Conservation (phyloP, 1,140 invertebrate genomes). For the Tetramorium parvispinum region DNA sequence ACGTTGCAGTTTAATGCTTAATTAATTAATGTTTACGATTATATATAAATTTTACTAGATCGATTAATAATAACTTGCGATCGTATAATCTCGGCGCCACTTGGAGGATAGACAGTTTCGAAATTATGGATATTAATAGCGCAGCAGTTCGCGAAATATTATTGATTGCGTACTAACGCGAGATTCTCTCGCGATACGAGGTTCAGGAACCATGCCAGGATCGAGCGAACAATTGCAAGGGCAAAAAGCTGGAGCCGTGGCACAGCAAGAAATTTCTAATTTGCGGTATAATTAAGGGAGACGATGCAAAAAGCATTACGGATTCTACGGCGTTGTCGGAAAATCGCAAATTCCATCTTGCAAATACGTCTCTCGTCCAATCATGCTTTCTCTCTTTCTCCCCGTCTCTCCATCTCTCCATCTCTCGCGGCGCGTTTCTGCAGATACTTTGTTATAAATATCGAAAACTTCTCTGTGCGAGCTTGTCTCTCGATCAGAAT, state of each 20-base stretch:
- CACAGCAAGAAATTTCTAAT: constrained; percentile 84
- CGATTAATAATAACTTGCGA: constrained; percentile 6
- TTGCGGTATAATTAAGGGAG: constrained; percentile 84
- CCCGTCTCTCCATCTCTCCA: constrained; percentile 48
- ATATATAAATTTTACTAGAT: neutral
- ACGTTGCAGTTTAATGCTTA: neutral
- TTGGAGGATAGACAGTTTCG: constrained; percentile 18
- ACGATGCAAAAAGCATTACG: constrained; percentile 80
- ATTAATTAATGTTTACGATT: neutral
- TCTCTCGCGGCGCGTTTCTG: constrained; percentile 24
- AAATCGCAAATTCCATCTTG: constrained; percentile 78
- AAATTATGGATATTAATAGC: constrained; percentile 51
- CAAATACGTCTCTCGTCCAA: constrained; percentile 63
- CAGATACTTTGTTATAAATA: constrained; percentile 27
- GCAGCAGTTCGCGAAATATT: constrained; percentile 62
- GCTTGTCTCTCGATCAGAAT: constrained; percentile 8
- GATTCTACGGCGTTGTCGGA: constrained; percentile 78
- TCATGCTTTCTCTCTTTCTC: constrained; percentile 29
- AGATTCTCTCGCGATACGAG: constrained; percentile 66
- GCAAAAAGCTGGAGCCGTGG: constrained; percentile 80
- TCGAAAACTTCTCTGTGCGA: neutral
- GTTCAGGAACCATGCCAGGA: constrained; percentile 74
- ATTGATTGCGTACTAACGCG: constrained; percentile 66
- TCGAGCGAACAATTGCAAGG: constrained; percentile 78
- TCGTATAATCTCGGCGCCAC: neutral